These are phyloP conservation scores for Drosophila busckii DNA, from an alignment of 1,140 invertebrate genomes.

Conservation along the genomic window DNA sequence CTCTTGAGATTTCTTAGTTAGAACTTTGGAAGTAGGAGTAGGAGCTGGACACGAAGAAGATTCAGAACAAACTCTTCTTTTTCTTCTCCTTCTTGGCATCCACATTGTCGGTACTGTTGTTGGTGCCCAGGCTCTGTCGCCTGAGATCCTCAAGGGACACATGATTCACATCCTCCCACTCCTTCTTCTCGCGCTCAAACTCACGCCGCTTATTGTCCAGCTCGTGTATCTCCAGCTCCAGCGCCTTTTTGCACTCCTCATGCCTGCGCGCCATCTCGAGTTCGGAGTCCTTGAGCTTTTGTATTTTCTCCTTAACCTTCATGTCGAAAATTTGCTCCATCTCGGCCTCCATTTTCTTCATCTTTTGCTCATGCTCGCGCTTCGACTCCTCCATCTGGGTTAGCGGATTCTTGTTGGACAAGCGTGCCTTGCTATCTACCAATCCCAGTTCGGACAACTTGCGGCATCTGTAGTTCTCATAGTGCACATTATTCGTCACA, in stretches of 20 bases:
- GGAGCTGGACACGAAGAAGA: slow-evolving; percentile 19
- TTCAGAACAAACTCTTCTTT: slow-evolving; percentile 77
- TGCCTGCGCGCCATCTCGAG: slow-evolving; percentile 86
- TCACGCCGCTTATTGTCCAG: slow-evolving; percentile 92
- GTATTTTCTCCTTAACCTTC: slow-evolving; percentile 95
- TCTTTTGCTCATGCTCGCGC: slow-evolving; percentile 95
- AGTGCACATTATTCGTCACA: slow-evolving; percentile 96
- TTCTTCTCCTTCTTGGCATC: slow-evolving; percentile 77
- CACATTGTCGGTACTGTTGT: slow-evolving; percentile 82
- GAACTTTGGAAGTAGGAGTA: slow-evolving; percentile 26
- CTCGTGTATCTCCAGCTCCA: slow-evolving; percentile 93
- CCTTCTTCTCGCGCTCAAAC: slow-evolving; percentile 91
- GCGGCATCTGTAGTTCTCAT: slow-evolving; percentile 96
- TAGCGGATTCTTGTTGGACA: slow-evolving; percentile 96
- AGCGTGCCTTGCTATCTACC: slow-evolving; percentile 89
- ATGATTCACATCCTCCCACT: slow-evolving; percentile 94
- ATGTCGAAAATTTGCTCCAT: slow-evolving; percentile 93
- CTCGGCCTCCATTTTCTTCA: slow-evolving; percentile 97
- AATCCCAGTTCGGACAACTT: slow-evolving; percentile 91
- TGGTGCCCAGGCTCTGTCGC: slow-evolving; percentile 89
- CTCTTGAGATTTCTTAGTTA: slow-evolving; percentile 66
- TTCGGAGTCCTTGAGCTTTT: slow-evolving; percentile 95
- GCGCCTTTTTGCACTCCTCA: slow-evolving; percentile 81
- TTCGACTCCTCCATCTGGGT: slow-evolving; percentile 99
- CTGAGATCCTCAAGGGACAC: slow-evolving; percentile 92